phyloP scores from a whole-genome alignment of 92 coral and sea anemone genomes.

The Phenganax marumi region DNA sequence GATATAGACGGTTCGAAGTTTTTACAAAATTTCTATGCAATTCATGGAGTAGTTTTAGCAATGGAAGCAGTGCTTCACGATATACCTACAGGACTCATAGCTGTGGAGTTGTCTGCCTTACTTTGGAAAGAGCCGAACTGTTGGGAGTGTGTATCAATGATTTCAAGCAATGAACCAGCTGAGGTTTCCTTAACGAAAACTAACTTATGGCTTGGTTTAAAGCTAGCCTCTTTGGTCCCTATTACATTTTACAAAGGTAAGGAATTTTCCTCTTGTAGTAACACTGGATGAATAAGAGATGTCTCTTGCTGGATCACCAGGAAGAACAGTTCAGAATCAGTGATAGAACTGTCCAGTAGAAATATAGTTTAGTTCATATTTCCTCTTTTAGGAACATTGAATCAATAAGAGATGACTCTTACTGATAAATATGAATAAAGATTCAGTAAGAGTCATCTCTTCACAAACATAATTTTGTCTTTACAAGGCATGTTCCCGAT shows the following conservation, averaged over 20 bases:
- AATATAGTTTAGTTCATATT: no score
- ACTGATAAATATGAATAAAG: no score
- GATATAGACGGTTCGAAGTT: constrained; percentile 19
- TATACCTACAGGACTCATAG: constrained; percentile 80
- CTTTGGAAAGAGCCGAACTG: constrained; percentile 90
- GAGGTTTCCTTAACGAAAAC: constrained; percentile 16
- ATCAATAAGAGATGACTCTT: no score
- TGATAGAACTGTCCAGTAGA: no score
- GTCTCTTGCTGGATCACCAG: not conserved
- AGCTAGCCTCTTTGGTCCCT: constrained; percentile 83
- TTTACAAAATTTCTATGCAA: constrained; percentile 46
- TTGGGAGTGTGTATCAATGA: constrained; percentile 85
- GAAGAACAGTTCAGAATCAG: no score
- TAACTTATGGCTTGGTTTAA: constrained; percentile 59
- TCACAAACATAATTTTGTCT: not conserved
- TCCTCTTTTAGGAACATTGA: no score
- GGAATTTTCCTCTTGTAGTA: not conserved
- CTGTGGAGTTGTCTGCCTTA: constrained; percentile 87
- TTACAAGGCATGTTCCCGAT: constrained; percentile 65
- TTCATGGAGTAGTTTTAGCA: constrained; percentile 70
- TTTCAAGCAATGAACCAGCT: constrained; percentile 62
- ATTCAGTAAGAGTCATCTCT: no score
- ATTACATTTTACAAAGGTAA: constrained; percentile 90
- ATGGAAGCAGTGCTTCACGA: constrained; percentile 84
- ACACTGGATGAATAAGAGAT: not conserved